phyloP scores from a whole-genome alignment of 1,140 invertebrate species.

The Tetragnatha versicolor region DNA sequence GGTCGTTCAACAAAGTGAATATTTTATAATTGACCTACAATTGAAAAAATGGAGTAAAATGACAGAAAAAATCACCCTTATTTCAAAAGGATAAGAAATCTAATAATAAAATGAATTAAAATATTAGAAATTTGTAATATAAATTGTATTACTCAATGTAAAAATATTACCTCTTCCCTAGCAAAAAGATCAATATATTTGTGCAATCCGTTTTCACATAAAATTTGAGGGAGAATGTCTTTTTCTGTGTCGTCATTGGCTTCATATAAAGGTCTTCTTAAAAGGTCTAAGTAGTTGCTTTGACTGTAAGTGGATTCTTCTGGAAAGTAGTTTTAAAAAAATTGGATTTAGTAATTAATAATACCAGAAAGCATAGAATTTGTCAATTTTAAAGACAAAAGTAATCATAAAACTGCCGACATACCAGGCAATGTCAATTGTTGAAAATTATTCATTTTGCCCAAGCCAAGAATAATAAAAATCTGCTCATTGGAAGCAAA shows the following conservation, averaged over 20 bases:
- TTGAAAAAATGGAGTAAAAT: background rate
- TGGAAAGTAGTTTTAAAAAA: too few species aligned
- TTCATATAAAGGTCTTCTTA: background rate
- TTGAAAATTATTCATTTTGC: too few species aligned
- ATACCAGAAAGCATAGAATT: background rate
- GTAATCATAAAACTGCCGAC: too few species aligned
- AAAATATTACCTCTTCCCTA: constrained; percentile 22
- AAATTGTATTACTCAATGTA: background rate
- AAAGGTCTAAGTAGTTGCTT: constrained; percentile 44
- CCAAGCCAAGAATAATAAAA: too few species aligned
- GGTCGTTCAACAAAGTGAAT: constrained; percentile 24
- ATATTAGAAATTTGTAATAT: background rate
- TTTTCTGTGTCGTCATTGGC: background rate
- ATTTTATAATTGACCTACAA: constrained; percentile 30
- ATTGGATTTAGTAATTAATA: background rate
- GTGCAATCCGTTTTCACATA: constrained; percentile 11
- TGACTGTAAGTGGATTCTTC: constrained; percentile 8
- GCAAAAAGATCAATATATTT: constrained; percentile 34
- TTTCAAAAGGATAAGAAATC: background rate
- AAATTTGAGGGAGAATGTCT: constrained; percentile 19
- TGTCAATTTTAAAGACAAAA: background rate
- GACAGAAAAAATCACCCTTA: background rate
- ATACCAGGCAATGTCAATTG: too few species aligned
- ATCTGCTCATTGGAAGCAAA: too few species aligned
- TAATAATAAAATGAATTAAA: background rate